Evolutionary conservation across 2,797 vertebrate species (phyloP), one percentile per base, ranked within the genome.

Genomic region (Mus caroli): DNA sequence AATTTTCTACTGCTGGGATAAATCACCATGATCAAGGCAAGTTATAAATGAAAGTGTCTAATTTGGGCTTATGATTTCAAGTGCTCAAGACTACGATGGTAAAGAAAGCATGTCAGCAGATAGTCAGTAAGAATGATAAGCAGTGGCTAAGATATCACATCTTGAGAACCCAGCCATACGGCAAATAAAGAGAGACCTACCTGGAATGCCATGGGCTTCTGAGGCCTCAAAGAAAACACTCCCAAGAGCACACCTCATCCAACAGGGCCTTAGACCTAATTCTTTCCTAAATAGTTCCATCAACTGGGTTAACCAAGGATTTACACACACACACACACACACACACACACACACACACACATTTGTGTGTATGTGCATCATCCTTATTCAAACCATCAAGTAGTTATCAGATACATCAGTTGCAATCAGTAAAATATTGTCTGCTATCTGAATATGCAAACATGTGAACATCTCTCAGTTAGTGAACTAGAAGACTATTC

Each of bases 341-440:
- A 43, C 40, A 43, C 43, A 43, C 43, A 43, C 43, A 43, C 43
- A 43, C 40, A 43, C 40, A 43, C 40, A 43, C 43, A 43, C 43
- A 43, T 5, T 4, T 5, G 2, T 24, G 58, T 60, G 58, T 60
- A 22, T 62, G 62, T 31, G 13, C 58, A 84, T 9, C 15, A 64
- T 46, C 17, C 19, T 64, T 60, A 50, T 84, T 64, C 60, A 34
- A 64, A 50, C 12, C 40, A 67, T 31, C 28, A 64, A 24, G 17
- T 26, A 37, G 14, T 15, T 91, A 40, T 90, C 86, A 94, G 43
- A 89, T 14, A 82, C 82, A 73, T 82, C n/a, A 79, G 4, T 87
- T 79, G 62, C 20, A 58, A 62, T 83, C 37, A 79, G 7, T 40
- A 28, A 92, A 34, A 82, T 34, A 71, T 20, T 60, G 10, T 60